Evolutionary conservation across 2,888 invertebrate genomes (phyloP), one percentile per base, ranked within the genome.

Genomic region (Drosophila kokeensis): DNA sequence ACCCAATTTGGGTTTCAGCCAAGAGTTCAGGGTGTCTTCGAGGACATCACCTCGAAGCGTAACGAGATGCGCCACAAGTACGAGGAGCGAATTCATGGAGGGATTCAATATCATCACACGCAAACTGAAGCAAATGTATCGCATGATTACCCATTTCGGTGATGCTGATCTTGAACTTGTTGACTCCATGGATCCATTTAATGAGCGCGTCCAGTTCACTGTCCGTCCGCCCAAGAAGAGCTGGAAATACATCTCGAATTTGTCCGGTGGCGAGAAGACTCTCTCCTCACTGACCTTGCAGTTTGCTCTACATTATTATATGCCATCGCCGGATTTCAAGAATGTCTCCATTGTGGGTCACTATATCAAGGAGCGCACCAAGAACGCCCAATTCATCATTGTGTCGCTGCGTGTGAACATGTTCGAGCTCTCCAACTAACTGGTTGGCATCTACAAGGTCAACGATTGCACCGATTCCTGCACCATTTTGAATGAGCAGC

Each of bases 401-500:
- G 99, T 99, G 75, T 99, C 99, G 0, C 94, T 99, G 42, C 95
- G 99, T 0, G 97, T 98, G 76, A 98, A 99, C 92, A 99, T 99
- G 99, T 99, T 99, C 92, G 99, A 99, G 91, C 94, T 98, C 21
- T 97, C 97, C 1, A 97, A 99, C 92, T 95, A 97, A 67, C 94
- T 99, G 10, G 96, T 99, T 18, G 99, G 99, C 2, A 99, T 99
- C 81, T 99, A 99, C n/a, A n/a, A n/a, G n/a, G n/a, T n/a, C n/a
- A n/a, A n/a, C n/a, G n/a, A n/a, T 92, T 96, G 97, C 90, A 98
- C 98, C 0, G 96, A 97, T 84, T 95, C 96, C 0, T 94, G 96
- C 0, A 95, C 96, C 0, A 94, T 98, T 8, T 15, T 24, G 24
- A 24, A 24, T 24, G 24, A 24, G 24, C 24, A 24, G 24, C 24